A percentile compares a stretch with the other conserved stretches of the same genome.
These are phyloP conservation scores for Cyanistes caeruleus DNA, from an alignment of 2,113 vertebrate genomes.

Conservation along the genomic window DNA sequence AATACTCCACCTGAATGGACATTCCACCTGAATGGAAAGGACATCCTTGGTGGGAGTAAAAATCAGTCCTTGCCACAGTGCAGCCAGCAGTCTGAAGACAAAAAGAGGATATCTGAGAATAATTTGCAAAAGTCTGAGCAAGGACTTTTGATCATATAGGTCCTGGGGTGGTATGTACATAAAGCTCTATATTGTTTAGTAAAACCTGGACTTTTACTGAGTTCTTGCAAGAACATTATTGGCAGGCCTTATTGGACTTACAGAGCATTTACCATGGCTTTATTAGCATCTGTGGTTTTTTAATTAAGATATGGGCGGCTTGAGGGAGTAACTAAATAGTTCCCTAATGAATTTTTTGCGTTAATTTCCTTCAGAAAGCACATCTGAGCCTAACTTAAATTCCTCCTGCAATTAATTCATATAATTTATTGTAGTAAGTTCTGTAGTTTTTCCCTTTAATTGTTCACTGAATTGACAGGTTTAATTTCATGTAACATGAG, in stretches of 20 bases:
- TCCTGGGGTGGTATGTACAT: neutral
- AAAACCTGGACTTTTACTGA: neutral
- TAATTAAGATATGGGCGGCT: slow-evolving; percentile 43
- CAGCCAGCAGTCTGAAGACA: neutral
- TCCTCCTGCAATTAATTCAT: slow-evolving; percentile 35
- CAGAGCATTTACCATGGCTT: neutral
- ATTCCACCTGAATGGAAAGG: neutral
- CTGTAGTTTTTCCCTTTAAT: neutral
- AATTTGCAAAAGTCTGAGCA: neutral
- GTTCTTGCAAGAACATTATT: neutral
- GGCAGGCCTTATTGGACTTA: neutral
- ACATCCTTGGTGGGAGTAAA: neutral
- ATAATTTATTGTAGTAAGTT: slow-evolving; percentile 29
- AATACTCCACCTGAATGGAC: neutral
- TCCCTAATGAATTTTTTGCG: slow-evolving; percentile 33
- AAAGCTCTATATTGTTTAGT: neutral
- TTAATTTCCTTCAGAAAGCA: slow-evolving; percentile 52
- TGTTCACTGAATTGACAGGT: slow-evolving; percentile 5
- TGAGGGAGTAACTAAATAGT: neutral
- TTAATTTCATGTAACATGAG: slow-evolving; percentile 51
- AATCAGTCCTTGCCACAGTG: neutral
- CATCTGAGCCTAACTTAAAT: slow-evolving; percentile 34
- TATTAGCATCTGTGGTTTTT: slow-evolving; percentile 21
- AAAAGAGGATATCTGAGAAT: neutral
- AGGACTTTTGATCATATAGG: neutral